phyloP scores from a whole-genome alignment of 2,113 vertebrate genomes.

The Ovis aries region DNA sequence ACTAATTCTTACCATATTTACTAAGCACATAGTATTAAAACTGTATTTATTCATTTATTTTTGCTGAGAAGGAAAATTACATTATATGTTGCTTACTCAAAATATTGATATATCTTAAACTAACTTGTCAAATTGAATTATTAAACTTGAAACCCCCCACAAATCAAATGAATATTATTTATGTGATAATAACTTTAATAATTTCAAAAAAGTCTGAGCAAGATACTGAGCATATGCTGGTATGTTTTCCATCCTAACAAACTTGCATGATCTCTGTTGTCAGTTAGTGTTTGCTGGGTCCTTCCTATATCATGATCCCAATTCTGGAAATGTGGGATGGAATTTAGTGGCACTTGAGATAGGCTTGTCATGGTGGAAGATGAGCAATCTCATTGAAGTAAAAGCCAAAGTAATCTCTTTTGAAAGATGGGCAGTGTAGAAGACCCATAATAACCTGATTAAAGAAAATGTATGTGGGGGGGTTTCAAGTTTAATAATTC shows the following conservation, averaged over 20 bases:
- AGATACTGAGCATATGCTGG: not conserved
- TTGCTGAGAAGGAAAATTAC: not conserved
- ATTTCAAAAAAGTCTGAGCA: not conserved
- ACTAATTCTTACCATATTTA: conserved; percentile 1
- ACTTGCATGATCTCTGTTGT: not conserved
- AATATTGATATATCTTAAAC: not conserved
- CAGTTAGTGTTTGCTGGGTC: not conserved
- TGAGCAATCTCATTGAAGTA: not conserved
- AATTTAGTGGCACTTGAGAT: not conserved
- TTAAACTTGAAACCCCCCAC: not conserved
- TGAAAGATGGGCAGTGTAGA: not conserved
- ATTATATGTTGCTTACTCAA: not conserved
- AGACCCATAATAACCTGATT: not conserved
- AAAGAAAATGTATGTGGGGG: not conserved
- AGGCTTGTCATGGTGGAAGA: not conserved
- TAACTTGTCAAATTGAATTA: conserved; percentile 24
- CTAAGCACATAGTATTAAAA: not conserved
- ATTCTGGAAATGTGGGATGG: not conserved
- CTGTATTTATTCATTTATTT: not conserved
- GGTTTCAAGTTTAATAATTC: conserved; percentile 30
- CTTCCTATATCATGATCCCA: not conserved
- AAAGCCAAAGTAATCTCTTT: not conserved
- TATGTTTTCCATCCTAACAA: not conserved
- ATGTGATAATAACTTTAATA: not conserved
- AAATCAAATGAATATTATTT: not conserved